These are phyloP conservation scores for Petrophora chlorosata DNA, from an alignment of 2,888 invertebrate genomes.

Conservation along the genomic window DNA sequence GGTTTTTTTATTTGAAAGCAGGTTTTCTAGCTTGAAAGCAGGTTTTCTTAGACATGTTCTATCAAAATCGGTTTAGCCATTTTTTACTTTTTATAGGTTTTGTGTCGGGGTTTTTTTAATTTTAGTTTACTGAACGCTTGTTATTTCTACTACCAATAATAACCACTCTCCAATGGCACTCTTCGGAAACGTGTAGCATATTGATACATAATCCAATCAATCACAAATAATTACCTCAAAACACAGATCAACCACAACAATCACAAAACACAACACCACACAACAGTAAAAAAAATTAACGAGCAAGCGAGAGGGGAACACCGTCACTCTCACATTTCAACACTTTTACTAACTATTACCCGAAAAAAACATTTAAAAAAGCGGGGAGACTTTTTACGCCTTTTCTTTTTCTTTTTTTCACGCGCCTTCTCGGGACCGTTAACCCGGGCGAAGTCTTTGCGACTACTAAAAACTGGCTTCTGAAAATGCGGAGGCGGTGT, in stretches of 20 bases:
- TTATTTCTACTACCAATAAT: too few species aligned
- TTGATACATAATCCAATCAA: background rate
- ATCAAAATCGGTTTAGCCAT: too few species aligned
- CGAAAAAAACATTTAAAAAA: slow-evolving; percentile 30
- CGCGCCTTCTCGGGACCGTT: slow-evolving; percentile 55
- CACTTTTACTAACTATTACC: slow-evolving; percentile 15
- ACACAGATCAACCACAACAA: slow-evolving; percentile 34
- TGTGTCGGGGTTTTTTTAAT: too few species aligned
- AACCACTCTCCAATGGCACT: background rate
- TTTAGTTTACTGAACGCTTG: too few species aligned
- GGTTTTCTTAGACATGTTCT: too few species aligned
- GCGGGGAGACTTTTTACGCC: slow-evolving; percentile 34
- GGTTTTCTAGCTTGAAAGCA: too few species aligned
- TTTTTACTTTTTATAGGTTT: too few species aligned
- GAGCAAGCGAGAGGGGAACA: slow-evolving; percentile 29
- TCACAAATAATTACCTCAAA: slow-evolving; percentile 42
- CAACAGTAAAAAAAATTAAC: slow-evolving; percentile 33
- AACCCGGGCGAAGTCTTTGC: slow-evolving; percentile 66
- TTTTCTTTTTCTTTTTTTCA: slow-evolving; percentile 51
- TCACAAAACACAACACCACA: slow-evolving; percentile 44
- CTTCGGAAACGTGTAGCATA: too few species aligned
- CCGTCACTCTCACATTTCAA: slow-evolving; percentile 31
- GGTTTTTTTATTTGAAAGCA: too few species aligned
- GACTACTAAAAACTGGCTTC: slow-evolving; percentile 76
- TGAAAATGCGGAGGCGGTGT: slow-evolving; percentile 75